Evolutionary conservation across 2,797 vertebrate genomes (phyloP), one percentile per base, ranked within the genome.

Genomic region (Rhodeus uyekii): DNA sequence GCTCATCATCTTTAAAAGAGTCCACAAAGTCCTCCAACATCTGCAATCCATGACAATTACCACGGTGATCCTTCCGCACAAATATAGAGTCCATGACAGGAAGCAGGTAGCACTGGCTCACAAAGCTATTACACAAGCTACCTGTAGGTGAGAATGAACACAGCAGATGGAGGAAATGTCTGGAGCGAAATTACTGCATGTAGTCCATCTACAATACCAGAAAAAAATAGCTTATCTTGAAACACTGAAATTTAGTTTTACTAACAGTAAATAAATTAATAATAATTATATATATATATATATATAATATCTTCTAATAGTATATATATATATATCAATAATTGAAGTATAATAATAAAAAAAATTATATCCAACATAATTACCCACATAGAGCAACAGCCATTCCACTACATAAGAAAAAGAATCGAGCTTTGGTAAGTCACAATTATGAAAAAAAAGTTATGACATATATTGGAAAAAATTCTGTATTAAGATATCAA

Each of bases 21-120:
- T 95, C 90, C 76, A 97, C 96, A 84, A 95, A 98, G 89, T 98
- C 96, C 87, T 97, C 94, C 87, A 98, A 87, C 85, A 98, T 97
- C 29, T 93, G 90, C 27, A 98, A 89, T 0, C 93, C 96, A 60
- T 89, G 90, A 55, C 95, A 93, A 60, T 89, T 95, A 29, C 90
- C 93, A 85, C 93, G 92, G 39, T 95, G 88, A 79, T 89, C 82
- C 87, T 95, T 97, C 85, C 96, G 94, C 72, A 98, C 91, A 92
- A 96, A 98, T 80, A 97, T 92, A 44, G 97, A 96, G 88, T 98
- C 94, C 91, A 98, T 92, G 78, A 98, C 94, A 22, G 97, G 93
- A 81, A 98, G 90, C 22, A 91, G 91, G 60, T 96, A 97, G 81
- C 74, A 90, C 78, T 92, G 91, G 63, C 86, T 91, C 78, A 89